Evolutionary conservation across 2,888 invertebrate species (phyloP), one percentile per base, ranked within the genome.

Genomic region (Phortica magna): DNA sequence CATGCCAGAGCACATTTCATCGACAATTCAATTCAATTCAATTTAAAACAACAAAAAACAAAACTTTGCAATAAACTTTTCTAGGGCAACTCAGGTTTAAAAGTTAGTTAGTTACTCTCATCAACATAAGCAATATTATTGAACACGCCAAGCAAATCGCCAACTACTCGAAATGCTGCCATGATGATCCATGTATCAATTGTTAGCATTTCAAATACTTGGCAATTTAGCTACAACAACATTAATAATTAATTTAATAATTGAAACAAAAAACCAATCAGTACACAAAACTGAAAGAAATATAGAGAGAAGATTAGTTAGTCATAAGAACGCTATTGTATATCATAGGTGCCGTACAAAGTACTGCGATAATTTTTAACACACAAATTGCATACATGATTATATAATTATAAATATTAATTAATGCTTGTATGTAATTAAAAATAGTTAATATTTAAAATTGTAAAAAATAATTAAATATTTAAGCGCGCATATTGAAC

Each of bases 321-420:
- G 12, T 17, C 7, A n/a, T 22, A 53, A 43, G 53, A 53, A 65
- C 4, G 31, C 31, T 31, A 65, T 22, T 71, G 48, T 53, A 74
- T 75, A 76, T 77, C 68, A 80, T 86, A 86, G 88, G 80, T 81
- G 88, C 85, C 78, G 87, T 88, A 88, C 87, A 76, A 88, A 88
- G 89, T 88, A 88, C 87, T 77, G 85, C 82, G 82, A 79, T 87
- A 84, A 71, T 76, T 71, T 71, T 55, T 55, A 68, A 68, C 39
- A 76, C 64, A 72, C 55, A 75, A 53, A 68, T 77, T 70, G 31
- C 65, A 61, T 67, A 78, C 22, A 55, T 53, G 73, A 61, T 53
- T 68, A 68, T 17, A 68, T 53, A 64, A 59, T 22, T 48, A 74
- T 71, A 80, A 73, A 80, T 68, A 73, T 55, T 31, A 76, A 75